Conservation (phyloP, 1,140 invertebrate species). For the Eupeodes corollae region DNA sequence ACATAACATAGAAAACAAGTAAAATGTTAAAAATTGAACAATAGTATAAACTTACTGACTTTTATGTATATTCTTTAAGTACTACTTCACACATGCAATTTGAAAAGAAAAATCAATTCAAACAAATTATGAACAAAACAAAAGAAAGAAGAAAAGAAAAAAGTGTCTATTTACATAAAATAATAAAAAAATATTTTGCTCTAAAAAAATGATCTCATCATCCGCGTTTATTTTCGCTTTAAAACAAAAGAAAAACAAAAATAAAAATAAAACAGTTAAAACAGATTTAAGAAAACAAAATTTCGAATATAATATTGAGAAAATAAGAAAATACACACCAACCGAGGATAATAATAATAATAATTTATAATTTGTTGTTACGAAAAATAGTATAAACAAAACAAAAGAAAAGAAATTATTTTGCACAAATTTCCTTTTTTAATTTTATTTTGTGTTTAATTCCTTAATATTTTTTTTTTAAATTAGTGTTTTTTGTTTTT, state of each 20-base stretch:
- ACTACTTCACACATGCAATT: neutral
- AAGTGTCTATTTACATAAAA: neutral
- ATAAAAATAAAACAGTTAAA: neutral
- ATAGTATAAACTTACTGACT: neutral
- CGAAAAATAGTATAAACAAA: too few relatives aligned
- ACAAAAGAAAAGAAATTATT: too few relatives aligned
- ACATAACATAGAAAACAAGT: neutral
- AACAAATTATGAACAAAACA: neutral
- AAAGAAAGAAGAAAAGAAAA: neutral
- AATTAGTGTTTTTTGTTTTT: neutral
- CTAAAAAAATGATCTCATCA: constrained; percentile 33
- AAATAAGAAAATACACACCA: too few relatives aligned
- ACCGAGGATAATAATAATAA: neutral
- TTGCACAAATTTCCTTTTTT: too few relatives aligned
- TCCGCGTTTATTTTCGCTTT: constrained; percentile 37
- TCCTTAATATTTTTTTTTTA: neutral
- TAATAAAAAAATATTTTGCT: neutral
- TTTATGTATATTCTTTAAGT: neutral
- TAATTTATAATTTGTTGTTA: neutral
- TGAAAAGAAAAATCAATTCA: neutral
- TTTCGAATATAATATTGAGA: neutral
- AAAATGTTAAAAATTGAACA: neutral
- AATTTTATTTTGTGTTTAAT: too few relatives aligned
- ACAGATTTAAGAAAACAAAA: neutral
- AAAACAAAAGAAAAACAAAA: neutral